phyloP scores from a whole-genome alignment of 2,113 vertebrate species.

The Erythrocebus patas region DNA sequence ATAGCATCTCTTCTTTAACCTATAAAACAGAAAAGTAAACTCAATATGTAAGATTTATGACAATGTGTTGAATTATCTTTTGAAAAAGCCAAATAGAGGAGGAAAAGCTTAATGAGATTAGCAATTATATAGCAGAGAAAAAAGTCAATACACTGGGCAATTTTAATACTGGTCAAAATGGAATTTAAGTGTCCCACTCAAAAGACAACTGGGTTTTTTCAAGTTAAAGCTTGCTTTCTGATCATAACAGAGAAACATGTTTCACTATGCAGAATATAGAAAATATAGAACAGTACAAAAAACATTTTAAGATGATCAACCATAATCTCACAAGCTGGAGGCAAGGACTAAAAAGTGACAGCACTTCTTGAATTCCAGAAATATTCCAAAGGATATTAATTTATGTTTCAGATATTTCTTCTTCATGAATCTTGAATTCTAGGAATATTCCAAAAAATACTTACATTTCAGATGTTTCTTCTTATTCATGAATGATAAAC shows the following conservation, averaged over 20 bases:
- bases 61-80: background rate
- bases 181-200: background rate
- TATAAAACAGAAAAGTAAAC: conserved; percentile 70
- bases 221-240: conserved; percentile 34
- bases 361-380: background rate
- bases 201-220: background rate
- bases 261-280: background rate
- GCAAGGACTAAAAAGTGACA: background rate
- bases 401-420: background rate
- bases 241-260: background rate
- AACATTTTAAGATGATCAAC: background rate
- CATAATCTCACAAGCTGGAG: background rate
- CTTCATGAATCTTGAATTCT: background rate
- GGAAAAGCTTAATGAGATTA: background rate
- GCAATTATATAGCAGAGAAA: background rate
- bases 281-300: background rate
- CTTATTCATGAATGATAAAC: conserved; percentile 7
- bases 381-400: background rate
- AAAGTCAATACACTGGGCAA: background rate
- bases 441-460: background rate
- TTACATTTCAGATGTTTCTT: background rate
- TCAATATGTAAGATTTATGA: conserved; percentile 6
- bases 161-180: background rate
- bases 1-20: conserved; percentile 98
- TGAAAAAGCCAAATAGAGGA: background rate